phyloP scores from a whole-genome alignment of 2,797 vertebrate genomes.

The Neomorphus geoffroyi region DNA sequence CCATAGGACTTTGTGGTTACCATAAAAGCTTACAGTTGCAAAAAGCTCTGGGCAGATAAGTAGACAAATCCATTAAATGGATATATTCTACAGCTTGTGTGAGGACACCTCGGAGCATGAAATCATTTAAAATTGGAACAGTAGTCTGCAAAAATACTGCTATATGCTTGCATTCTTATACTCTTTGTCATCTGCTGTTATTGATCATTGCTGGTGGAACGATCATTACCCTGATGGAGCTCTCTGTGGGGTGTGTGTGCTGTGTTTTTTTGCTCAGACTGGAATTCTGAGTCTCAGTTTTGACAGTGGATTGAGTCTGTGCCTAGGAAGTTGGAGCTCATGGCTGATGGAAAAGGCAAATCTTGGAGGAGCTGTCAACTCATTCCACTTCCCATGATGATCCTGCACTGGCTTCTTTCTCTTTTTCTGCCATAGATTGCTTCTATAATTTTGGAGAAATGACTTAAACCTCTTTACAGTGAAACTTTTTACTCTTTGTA shows the following conservation, averaged over 20 bases:
- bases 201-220: neutral
- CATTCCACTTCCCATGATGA: neutral
- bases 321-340: neutral
- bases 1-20: neutral
- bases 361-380: neutral
- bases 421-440: neutral
- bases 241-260: neutral
- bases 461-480: neutral
- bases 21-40: neutral
- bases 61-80: neutral
- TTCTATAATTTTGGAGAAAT: neutral
- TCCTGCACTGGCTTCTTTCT: neutral
- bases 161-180: fast-evolving
- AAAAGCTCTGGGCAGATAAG: neutral
- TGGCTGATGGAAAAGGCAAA: neutral
- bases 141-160: neutral
- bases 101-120: neutral
- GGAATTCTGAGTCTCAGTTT: neutral
- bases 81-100: neutral
- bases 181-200: neutral
- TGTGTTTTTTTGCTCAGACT: neutral
- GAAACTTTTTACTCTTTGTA: neutral
- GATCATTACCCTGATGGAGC: neutral
- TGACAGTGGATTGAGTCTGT: neutral
- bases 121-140: neutral